Conservation (phyloP, 2,797 vertebrate genomes). For the Zonotrichia albicollis region DNA sequence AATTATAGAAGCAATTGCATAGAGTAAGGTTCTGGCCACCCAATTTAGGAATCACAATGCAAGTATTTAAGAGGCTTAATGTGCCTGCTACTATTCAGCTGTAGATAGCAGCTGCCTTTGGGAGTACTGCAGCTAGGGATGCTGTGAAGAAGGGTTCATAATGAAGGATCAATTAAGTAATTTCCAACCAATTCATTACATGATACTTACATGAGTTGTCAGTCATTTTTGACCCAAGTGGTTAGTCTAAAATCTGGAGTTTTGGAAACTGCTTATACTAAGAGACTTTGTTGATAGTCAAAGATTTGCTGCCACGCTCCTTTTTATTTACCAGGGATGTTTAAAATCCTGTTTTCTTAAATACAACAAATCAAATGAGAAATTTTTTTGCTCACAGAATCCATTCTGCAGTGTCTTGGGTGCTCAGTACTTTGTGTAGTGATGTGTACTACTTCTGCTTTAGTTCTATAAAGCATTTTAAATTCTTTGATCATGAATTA, state of each 20-base stretch:
- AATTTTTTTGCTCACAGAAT: not conserved
- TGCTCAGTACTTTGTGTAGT: not conserved
- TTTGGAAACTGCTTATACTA: not conserved
- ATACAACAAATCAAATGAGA: not conserved
- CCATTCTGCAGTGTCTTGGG: not conserved
- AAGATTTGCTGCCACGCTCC: not conserved
- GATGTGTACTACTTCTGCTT: not conserved
- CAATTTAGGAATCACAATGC: slow-evolving; percentile 58
- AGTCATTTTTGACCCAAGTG: not conserved
- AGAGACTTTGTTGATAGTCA: not conserved
- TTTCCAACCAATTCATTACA: slow-evolving; percentile 44
- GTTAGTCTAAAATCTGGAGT: slow-evolving; percentile 11
- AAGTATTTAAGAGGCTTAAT: slow-evolving; percentile 59
- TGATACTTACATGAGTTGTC: not conserved
- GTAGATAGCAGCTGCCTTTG: slow-evolving; percentile 59
- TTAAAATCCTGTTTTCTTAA: not conserved
- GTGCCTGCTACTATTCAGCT: slow-evolving; percentile 43
- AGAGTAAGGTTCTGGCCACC: slow-evolving; percentile 18
- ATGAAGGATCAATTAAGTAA: slow-evolving; percentile 54
- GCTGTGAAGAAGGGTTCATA: slow-evolving; percentile 6
- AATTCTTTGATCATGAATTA: not conserved
- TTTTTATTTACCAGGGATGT: not conserved
- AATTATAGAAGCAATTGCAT: slow-evolving; percentile 56
- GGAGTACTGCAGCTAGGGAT: not conserved
- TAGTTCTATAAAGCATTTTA: not conserved